phyloP scores from a whole-genome alignment of 2,797 vertebrate genomes.

The Pterois miles region DNA sequence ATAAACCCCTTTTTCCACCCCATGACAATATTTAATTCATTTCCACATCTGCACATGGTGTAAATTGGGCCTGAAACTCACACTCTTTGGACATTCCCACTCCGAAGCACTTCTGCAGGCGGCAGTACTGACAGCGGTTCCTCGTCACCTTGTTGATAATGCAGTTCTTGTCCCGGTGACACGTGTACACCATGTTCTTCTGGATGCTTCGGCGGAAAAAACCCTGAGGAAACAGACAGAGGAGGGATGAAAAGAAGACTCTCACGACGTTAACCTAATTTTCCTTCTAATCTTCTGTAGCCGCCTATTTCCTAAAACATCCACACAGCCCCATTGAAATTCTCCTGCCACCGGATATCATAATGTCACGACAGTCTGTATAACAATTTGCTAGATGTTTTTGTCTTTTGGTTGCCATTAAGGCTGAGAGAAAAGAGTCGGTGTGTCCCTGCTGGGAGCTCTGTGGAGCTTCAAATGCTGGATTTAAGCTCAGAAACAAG shows the following conservation, averaged over 20 bases:
- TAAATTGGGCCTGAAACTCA: conserved; percentile 81
- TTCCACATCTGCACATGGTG: neutral
- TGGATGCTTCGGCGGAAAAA: conserved; percentile 98
- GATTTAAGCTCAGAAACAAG: conserved; percentile 47
- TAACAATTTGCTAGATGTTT: conserved; percentile 31
- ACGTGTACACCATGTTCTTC: conserved; percentile 99
- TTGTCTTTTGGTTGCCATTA: conserved; percentile 36
- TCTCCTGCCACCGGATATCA: conserved; percentile 27
- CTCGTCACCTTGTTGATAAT: conserved; percentile 99
- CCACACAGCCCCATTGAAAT: conserved; percentile 25
- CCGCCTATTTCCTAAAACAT: conserved; percentile 26
- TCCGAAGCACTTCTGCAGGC: conserved; percentile 96
- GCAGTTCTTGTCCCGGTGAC: conserved; percentile 98
- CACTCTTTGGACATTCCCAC: conserved; percentile 99
- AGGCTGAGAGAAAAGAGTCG: conserved; percentile 13
- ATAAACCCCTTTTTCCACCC: neutral
- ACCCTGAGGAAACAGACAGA: conserved; percentile 82
- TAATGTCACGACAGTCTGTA: conserved; percentile 21
- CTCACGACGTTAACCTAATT: conserved; percentile 37
- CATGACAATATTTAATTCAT: neutral
- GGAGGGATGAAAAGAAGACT: conserved; percentile 17
- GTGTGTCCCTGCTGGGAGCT: conserved; percentile 49
- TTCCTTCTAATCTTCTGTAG: conserved; percentile 29
- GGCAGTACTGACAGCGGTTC: conserved; percentile 98
- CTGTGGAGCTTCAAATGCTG: conserved; percentile 49